Percentiles rank a stretch among this genome's conserved stretches.
phyloP scores from a whole-genome alignment of 2,797 vertebrate genomes.

The Xerus rutilus region DNA sequence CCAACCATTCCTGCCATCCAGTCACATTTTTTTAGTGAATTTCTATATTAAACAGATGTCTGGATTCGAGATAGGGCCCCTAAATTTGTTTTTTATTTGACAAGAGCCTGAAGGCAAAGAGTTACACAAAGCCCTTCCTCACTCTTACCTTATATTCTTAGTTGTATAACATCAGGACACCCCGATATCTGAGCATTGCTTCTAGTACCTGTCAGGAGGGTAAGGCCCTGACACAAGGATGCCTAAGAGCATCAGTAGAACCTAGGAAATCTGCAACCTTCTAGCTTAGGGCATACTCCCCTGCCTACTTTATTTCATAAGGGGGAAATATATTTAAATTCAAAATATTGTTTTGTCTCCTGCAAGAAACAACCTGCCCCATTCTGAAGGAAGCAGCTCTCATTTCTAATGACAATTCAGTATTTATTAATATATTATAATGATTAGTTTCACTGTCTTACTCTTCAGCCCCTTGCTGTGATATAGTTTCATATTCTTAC shows the following conservation, averaged over 20 bases:
- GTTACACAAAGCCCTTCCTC: neutral
- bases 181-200: neutral
- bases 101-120: neutral
- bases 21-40: neutral
- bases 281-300: neutral
- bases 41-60: neutral
- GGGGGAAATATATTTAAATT: conserved; percentile 40
- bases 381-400: neutral
- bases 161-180: neutral
- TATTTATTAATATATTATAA: conserved; percentile 29
- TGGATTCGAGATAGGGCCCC: neutral
- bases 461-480: neutral
- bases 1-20: neutral
- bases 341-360: neutral
- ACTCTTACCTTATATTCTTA: neutral
- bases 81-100: conserved; percentile 9
- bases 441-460: neutral
- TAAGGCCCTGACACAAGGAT: neutral
- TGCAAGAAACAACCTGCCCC: neutral
- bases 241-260: neutral
- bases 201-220: neutral
- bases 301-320: conserved; percentile 18
- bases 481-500: conserved; percentile 11
- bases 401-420: conserved; percentile 32
- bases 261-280: neutral